Evolutionary conservation across 2,888 invertebrate species (phyloP), one percentile per base, ranked within the genome.

Genomic region (Liodrosophila aerea): DNA sequence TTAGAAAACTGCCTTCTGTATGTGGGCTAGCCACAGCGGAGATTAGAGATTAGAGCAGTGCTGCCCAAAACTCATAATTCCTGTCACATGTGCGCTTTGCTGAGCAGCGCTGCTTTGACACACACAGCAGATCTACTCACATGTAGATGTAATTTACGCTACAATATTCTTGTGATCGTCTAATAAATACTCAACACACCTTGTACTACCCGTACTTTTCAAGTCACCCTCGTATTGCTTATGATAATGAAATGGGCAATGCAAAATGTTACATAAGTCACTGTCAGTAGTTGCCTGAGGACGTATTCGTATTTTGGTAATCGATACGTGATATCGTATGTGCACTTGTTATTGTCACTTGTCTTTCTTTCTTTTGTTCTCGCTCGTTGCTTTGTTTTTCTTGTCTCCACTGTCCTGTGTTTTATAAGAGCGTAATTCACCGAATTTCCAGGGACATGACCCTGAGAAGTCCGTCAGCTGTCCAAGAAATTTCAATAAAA

Each of bases 401-500:
- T 29, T 11, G 13, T 16, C 9, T 13, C 7, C 13, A 7, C 16
- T 27, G 2, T 5, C 1, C 8, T 13, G n/a, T 12, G 5, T 9
- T 30, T 4, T 27, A 13, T 15, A 16, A 44, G 22, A 57, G 34
- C 43, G 46, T 41, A 43, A 49, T 44, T 51, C 44, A 51, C 15
- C 13, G 34, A 34, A 39, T 30, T 7, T 49, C 64, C 64, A 67
- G 33, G 64, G 60, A n/a, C 52, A 59, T 34, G 44, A 18, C 47
- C 64, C 16, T 69, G 67, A 29, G 64, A 64, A 44, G 30, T 8
- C 12, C 13, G 36, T 49, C 64, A 49, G 33, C 64, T 63, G 69
- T 54, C 56, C 15, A 44, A 47, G 29, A 18, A 18, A 39, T 16
- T 11, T 27, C 1, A 11, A 11, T n/a, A 13, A 31, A 18, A 37